phyloP scores from a whole-genome alignment of 2,113 vertebrate genomes.

The Protobothrops flavoviridis region DNA sequence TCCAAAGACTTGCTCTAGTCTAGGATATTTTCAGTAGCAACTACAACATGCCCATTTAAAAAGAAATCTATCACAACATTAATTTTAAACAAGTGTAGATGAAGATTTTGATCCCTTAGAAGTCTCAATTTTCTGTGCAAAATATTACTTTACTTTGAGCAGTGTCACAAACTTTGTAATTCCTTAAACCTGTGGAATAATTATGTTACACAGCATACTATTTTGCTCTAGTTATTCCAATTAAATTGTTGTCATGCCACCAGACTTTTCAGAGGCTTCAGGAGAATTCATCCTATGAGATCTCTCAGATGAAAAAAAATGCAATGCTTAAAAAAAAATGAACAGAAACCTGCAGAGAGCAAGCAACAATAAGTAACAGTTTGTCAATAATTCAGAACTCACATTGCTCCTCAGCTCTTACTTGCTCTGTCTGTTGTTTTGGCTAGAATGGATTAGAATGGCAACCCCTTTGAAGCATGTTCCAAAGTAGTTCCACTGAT shows the following conservation, averaged over 20 bases:
- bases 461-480: background rate
- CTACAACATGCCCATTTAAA: background rate
- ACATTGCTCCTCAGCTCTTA: background rate
- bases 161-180: background rate
- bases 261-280: background rate
- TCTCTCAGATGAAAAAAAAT: background rate
- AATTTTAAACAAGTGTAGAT: background rate
- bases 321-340: background rate
- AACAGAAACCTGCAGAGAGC: background rate
- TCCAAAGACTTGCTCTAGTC: background rate
- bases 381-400: background rate
- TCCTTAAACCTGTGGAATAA: background rate
- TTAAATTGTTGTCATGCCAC: background rate
- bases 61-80: background rate
- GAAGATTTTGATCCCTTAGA: background rate
- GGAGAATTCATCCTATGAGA: background rate
- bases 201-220: background rate
- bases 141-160: background rate
- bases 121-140: background rate
- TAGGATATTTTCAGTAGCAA: background rate
- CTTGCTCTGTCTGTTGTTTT: background rate
- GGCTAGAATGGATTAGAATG: background rate
- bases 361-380: background rate
- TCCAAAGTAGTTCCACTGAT: background rate
- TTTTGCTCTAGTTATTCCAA: background rate